Base-by-base conservation (phyloP, 2,797 vertebrate species). In the Dromococcyx pavoninus region DNA sequence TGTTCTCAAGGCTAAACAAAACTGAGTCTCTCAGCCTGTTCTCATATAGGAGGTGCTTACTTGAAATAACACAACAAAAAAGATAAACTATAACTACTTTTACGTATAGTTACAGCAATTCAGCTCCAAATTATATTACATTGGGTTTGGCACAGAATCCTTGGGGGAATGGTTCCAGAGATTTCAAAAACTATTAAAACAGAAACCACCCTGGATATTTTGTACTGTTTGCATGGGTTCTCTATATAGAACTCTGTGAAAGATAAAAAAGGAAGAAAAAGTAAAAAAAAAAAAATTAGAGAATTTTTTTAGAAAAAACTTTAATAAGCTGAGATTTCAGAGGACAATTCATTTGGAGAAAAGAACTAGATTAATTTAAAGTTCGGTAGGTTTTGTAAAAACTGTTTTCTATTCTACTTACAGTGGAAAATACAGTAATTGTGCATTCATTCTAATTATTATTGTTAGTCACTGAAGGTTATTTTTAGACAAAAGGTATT, bases 271-370 rank as follows among this genome's bases (percentile, higher is more conserved):
- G 3, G 6, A 30, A 6, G 5, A 3, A 18, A 33, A 46, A 24
- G 12, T 23, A 25, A 27, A 7, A 50, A 90, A 84, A 44, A 32
- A 11, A 4, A 24, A 2, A 30, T 76, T 69, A 37, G 4, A 61
- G 22, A 54, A 64, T 18, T 17, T 23, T 4, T 18, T 17, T 21
- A 21, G 3, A 18, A 39, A 7, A 18, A 5, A 0, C 0, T 0
- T 27, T 71, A 48, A 64, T 56, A 87, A 54, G 13, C 19, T 50
- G 30, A 30, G 7, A 71, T 75, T 44, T 93, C n/a, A 56, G 41
- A 78, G 35, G 7, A 86, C 65, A 60, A 70, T 32, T 82, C 1
- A 21, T 64, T 54, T 66, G 30, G 10, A 60, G 8, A 44, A 73
- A 73, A 64, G 4, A 71, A 71, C 1, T 8, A 1, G 5, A 1